Base-by-base conservation (phyloP, 64 coral and sea anemone species). In the Dendrophyllia cribrosa region DNA sequence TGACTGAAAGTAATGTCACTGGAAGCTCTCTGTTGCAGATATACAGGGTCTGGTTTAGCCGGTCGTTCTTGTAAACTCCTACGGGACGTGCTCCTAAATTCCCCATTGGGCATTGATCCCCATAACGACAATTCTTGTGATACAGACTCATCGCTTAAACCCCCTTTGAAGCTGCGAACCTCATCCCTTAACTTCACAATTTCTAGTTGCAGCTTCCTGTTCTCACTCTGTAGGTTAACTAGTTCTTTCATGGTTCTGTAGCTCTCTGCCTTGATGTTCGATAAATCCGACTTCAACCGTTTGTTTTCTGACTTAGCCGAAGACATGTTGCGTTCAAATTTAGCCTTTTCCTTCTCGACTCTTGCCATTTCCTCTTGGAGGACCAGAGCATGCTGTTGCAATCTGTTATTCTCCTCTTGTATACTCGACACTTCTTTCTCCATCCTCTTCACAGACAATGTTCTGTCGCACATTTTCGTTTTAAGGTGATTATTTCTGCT, bases 201-300 rank as follows among this genome's bases (percentile, higher is more conserved):
- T 74, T 92, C 91, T 62, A 90, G 58, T 64, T 78, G 89, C 53
- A 98, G 75, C 84, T 88, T 92, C 77, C 88, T 98, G 78, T 92
- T 86, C 44, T 98, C 88, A 62, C 88, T 89, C 59, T 98, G 92
- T 53, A 98, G 59, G 70, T 92, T 98, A 51, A 92, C 88, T 22
- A 90, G 84, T 17, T 89, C 89, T 92, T 98, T 98, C 96, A 95
- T 98, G 24, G 84, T 95, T 43, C 91, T 98, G 53, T 98, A 98
- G 55, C 79, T 89, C 26, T 98, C 96, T 52, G 96, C 89, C 61
- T 88, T 92, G 43, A 82, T 71, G 73, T 76, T 87, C 25, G 88
- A 91, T 22, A 98, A 76, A 62, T 98, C 96, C 12, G 66, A 95
- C 80, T 98, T 98, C 17, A 92, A 70, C 50, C 91, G 81, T 58